Evolutionary conservation across 2,888 invertebrate species (phyloP).

Genomic region (Agyllia agylla): DNA sequence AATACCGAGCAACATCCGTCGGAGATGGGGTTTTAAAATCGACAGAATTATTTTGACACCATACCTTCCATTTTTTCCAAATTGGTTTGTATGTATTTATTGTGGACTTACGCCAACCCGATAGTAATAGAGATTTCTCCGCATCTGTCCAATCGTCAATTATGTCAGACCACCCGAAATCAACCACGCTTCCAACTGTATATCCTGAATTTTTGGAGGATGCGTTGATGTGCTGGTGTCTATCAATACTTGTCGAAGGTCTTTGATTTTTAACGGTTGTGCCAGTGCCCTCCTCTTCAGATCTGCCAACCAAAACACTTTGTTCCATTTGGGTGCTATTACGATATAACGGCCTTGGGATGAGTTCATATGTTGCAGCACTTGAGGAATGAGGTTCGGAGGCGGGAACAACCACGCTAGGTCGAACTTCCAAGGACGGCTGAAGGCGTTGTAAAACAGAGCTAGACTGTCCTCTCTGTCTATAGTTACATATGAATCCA

Average conservation of each 20-base stretch:
- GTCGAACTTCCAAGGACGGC: slow-evolving; percentile 14
- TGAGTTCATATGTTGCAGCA: slow-evolving; percentile 64
- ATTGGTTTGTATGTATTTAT: slow-evolving; percentile 55
- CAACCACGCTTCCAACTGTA: slow-evolving; percentile 78
- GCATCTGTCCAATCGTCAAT: slow-evolving; percentile 63
- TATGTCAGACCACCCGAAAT: slow-evolving; percentile 75
- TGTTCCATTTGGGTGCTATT: slow-evolving; percentile 77
- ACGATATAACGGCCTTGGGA: slow-evolving; percentile 74
- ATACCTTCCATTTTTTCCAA: slow-evolving; percentile 45
- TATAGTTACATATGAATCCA: slow-evolving; percentile 43
- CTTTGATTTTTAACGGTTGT: slow-evolving; percentile 12
- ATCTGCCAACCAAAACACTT: slow-evolving; percentile 75
- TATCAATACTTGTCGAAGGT: slow-evolving; percentile 35
- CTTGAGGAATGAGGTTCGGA: background rate
- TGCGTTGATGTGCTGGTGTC: slow-evolving; percentile 50
- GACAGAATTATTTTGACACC: slow-evolving; percentile 26
- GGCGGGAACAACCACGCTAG: slow-evolving; percentile 22
- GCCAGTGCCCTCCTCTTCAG: slow-evolving; percentile 48
- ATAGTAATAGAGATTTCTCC: slow-evolving; percentile 38
- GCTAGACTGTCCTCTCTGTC: slow-evolving; percentile 45
- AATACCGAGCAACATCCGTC: slow-evolving; percentile 48
- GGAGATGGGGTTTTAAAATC: slow-evolving; percentile 33
- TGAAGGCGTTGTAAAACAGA: slow-evolving; percentile 61
- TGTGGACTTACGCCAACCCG: slow-evolving; percentile 45
- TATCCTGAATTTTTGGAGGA: slow-evolving; percentile 59